Evolutionary conservation across 2,797 vertebrate genomes (phyloP).

Genomic region (Pipistrellus pipistrellus): DNA sequence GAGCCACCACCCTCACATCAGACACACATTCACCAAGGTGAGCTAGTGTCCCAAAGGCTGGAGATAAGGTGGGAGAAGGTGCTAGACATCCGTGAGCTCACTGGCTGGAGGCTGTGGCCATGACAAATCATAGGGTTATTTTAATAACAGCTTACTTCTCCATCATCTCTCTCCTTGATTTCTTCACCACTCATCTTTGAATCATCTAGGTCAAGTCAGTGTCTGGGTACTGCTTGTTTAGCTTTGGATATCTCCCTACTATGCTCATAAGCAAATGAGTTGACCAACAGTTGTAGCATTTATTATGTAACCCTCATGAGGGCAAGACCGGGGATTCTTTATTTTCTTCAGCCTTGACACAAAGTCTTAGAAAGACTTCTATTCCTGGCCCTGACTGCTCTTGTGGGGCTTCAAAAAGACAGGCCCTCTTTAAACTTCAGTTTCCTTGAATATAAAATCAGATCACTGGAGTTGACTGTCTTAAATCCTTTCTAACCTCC

Average conservation of each 20-base stretch:
- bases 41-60: not conserved
- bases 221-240: not conserved
- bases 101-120: not conserved
- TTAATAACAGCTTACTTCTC: not conserved
- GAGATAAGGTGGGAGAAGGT: not conserved
- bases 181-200: constrained; percentile 58
- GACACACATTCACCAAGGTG: not conserved
- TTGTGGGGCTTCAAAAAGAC: not conserved
- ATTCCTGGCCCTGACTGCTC: not conserved
- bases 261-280: not conserved
- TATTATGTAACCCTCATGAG: not conserved
- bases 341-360: not conserved
- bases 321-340: not conserved
- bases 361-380: not conserved
- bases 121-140: not conserved
- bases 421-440: not conserved
- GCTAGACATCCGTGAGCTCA: not conserved
- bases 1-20: not conserved
- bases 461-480: not conserved
- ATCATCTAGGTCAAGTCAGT: not conserved
- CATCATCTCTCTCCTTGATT: not conserved
- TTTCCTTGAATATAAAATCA: constrained; percentile 41
- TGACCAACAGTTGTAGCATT: not conserved
- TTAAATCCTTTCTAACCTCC: constrained; percentile 33
- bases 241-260: not conserved